These are phyloP conservation scores for Tarsius wallacei DNA, from an alignment of 2,797 vertebrate species.

Conservation along the genomic window DNA sequence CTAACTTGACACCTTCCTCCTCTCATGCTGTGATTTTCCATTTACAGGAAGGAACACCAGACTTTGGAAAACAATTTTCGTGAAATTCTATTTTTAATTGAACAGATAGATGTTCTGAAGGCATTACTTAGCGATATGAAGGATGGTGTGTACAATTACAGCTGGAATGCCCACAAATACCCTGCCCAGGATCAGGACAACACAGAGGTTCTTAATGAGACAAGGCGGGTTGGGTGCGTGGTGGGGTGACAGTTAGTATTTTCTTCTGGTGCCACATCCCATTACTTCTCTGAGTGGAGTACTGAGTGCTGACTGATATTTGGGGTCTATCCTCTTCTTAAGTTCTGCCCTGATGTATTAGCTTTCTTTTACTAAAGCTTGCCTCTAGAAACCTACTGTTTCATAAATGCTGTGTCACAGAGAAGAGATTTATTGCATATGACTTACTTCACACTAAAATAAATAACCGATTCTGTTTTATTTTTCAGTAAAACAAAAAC, in stretches of 20 bases:
- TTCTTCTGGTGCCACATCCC: too few relatives aligned
- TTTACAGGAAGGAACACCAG: conserved; percentile 78
- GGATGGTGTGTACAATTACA: neutral
- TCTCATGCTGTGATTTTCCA: neutral
- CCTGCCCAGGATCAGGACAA: neutral
- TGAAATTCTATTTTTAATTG: conserved; percentile 76
- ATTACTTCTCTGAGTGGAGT: too few relatives aligned
- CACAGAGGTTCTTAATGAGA: conserved; percentile 34
- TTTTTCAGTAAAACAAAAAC: neutral
- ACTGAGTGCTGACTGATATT: accelerated
- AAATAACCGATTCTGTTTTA: neutral
- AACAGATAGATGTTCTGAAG: conserved; percentile 81
- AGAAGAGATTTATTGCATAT: neutral
- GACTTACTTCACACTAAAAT: neutral
- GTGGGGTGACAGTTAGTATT: neutral
- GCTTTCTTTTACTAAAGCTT: neutral
- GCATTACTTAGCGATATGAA: conserved; percentile 65
- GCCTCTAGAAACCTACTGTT: neutral
- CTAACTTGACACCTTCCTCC: accelerated
- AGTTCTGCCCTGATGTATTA: neutral
- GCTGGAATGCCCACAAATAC: neutral
- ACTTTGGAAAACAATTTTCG: conserved; percentile 78
- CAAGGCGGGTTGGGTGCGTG: neutral
- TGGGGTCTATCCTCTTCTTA: too few relatives aligned
- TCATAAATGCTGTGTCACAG: neutral